Evolutionary conservation across 2,113 vertebrate species (phyloP).

Genomic region (Rutilus rutilus): DNA sequence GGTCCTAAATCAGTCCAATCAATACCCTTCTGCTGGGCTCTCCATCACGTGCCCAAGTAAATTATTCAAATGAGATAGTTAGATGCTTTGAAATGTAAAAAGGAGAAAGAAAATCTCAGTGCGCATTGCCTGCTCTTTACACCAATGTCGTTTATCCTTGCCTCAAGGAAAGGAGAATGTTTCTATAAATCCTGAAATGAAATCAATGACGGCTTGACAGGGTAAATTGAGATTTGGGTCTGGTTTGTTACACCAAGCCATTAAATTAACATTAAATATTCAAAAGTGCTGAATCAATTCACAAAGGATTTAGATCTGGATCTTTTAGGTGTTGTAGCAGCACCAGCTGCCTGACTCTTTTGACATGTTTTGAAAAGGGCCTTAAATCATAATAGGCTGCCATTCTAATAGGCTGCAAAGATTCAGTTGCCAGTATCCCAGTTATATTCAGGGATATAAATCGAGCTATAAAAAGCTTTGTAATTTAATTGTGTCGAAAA

Average conservation of each 20-base stretch:
- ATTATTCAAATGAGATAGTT: slow-evolving; percentile 78
- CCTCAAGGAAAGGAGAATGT: slow-evolving; percentile 52
- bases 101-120: slow-evolving; percentile 58
- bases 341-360: slow-evolving; percentile 49
- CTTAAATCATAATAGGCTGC: slow-evolving; percentile 29
- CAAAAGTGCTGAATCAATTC: slow-evolving; percentile 62
- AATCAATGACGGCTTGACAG: slow-evolving; percentile 68
- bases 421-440: slow-evolving; percentile 28
- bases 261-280: slow-evolving; percentile 75
- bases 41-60: slow-evolving; percentile 72
- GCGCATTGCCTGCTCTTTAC: slow-evolving; percentile 63
- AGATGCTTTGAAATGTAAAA: slow-evolving; percentile 71
- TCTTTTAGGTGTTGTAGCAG: slow-evolving; percentile 55
- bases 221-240: slow-evolving; percentile 70
- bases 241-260: slow-evolving; percentile 67
- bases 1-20: slow-evolving; percentile 74
- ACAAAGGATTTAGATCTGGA: slow-evolving; percentile 54
- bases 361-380: slow-evolving; percentile 33
- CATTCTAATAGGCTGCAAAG: slow-evolving; percentile 23
- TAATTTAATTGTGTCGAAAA: slow-evolving; percentile 2
- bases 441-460: slow-evolving; percentile 1
- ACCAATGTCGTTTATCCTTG: slow-evolving; percentile 45
- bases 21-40: slow-evolving; percentile 69
- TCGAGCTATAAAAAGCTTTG: slow-evolving; percentile 22
- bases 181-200: slow-evolving; percentile 67